Evolutionary conservation across 2,888 invertebrate genomes (phyloP).

Genomic region (Apamea monoglypha): DNA sequence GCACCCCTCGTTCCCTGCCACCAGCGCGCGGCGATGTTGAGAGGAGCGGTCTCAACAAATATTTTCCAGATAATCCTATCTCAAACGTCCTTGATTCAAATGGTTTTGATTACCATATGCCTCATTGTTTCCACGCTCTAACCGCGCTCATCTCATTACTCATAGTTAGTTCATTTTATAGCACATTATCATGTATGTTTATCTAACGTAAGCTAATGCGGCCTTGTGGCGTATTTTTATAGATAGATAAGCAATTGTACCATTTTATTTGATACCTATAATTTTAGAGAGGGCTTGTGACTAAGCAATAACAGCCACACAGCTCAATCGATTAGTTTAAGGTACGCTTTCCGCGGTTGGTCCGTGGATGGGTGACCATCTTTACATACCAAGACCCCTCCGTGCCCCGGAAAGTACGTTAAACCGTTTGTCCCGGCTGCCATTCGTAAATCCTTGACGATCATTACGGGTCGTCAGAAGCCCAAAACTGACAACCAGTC

Average conservation of each 20-base stretch:
- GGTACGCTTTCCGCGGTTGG: too few relatives aligned
- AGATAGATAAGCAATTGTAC: constrained; percentile 22
- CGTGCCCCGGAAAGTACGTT: too few relatives aligned
- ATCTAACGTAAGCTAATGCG: constrained; percentile 26
- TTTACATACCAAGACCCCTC: too few relatives aligned
- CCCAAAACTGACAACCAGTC: too few relatives aligned
- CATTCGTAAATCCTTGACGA: too few relatives aligned
- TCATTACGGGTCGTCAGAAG: too few relatives aligned
- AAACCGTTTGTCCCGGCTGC: too few relatives aligned
- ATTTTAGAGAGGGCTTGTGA: too few relatives aligned
- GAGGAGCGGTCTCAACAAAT: not conserved
- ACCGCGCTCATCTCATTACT: constrained; percentile 23
- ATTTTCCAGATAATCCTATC: not conserved
- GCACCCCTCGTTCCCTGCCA: not conserved
- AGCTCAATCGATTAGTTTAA: too few relatives aligned
- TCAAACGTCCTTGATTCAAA: not conserved
- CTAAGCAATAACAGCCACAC: too few relatives aligned
- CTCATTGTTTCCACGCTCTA: constrained; percentile 21
- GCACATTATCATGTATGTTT: constrained; percentile 12
- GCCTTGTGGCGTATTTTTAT: constrained; percentile 44
- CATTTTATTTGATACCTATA: not conserved
- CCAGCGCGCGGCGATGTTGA: not conserved
- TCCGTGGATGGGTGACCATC: too few relatives aligned
- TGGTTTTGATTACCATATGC: constrained; percentile 22
- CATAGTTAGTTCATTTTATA: constrained; percentile 5